phyloP scores from a whole-genome alignment of 2,113 vertebrate genomes.

The Syrrhaptes paradoxus region DNA sequence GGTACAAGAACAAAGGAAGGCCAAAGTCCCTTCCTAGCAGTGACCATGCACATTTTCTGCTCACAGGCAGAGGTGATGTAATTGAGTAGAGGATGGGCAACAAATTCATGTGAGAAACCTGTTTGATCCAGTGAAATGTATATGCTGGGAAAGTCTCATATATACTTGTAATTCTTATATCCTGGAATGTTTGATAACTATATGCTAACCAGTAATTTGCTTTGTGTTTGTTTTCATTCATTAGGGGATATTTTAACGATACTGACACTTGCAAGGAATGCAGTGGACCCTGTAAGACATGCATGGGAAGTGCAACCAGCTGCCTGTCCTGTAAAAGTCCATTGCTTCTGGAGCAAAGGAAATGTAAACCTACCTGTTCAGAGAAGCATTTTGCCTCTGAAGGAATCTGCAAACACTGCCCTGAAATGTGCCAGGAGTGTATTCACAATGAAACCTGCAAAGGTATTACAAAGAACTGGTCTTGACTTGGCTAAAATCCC shows the following conservation, averaged over 20 bases:
- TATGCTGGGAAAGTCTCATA: background rate
- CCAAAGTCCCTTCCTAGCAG: background rate
- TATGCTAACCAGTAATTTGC: background rate
- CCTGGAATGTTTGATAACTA: background rate
- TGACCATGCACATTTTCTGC: background rate
- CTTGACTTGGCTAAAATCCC: background rate
- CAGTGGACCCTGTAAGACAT: slow-evolving; percentile 78
- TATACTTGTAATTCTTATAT: background rate
- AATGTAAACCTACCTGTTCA: slow-evolving; percentile 79
- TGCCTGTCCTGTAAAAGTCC: slow-evolving; percentile 81
- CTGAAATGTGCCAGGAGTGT: slow-evolving; percentile 82
- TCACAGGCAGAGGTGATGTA: background rate
- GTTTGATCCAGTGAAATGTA: background rate
- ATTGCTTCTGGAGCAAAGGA: slow-evolving; percentile 71
- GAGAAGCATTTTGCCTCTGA: slow-evolving; percentile 72
- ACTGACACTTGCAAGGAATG: slow-evolving; percentile 70
- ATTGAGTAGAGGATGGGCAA: background rate
- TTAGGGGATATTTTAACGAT: slow-evolving; percentile 82
- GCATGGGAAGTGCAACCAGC: slow-evolving; percentile 72
- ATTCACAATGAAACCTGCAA: slow-evolving; percentile 78
- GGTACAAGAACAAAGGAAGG: background rate
- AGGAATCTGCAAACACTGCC: slow-evolving; percentile 81
- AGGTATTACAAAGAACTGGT: slow-evolving; percentile 69
- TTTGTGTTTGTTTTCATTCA: background rate
- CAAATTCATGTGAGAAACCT: background rate